phyloP scores from a whole-genome alignment of 2,797 vertebrate species.

The Leuciscus waleckii region DNA sequence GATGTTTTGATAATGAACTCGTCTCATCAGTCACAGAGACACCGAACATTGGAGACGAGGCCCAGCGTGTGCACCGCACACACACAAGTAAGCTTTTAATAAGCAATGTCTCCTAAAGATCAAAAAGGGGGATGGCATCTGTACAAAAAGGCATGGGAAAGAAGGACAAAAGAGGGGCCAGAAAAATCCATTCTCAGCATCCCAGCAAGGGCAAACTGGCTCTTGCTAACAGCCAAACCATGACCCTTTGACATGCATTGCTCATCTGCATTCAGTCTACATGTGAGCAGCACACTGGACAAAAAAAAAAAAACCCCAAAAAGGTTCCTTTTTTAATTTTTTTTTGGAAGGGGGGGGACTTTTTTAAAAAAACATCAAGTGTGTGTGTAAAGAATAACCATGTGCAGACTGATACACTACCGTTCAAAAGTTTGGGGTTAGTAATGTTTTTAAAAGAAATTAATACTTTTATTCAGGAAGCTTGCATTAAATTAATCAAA shows the following conservation, averaged over 20 bases:
- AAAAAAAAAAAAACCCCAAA: background rate
- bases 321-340: too few species aligned
- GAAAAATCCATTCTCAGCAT: conserved; percentile 6
- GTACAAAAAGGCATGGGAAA: conserved; percentile 12
- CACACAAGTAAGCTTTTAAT: conserved; percentile 33
- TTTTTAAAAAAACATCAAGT: too few species aligned
- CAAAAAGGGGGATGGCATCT: background rate
- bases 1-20: conserved; percentile 63
- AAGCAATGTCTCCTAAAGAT: conserved; percentile 11
- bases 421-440: too few species aligned
- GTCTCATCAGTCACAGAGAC: conserved; percentile 42
- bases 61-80: background rate
- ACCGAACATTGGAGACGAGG: conserved; percentile 14
- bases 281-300: background rate
- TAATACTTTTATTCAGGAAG: too few species aligned
- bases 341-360: too few species aligned
- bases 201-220: background rate
- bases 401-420: too few species aligned
- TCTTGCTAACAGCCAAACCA: background rate
- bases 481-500: too few species aligned
- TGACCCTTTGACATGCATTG: background rate
- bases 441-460: too few species aligned
- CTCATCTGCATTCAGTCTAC: background rate
- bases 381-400: too few species aligned
- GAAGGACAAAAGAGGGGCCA: background rate